A percentile compares a stretch with the other conserved stretches of the same genome.
Conservation (phyloP, 2,797 vertebrate species). For the Taenioides sp. region DNA sequence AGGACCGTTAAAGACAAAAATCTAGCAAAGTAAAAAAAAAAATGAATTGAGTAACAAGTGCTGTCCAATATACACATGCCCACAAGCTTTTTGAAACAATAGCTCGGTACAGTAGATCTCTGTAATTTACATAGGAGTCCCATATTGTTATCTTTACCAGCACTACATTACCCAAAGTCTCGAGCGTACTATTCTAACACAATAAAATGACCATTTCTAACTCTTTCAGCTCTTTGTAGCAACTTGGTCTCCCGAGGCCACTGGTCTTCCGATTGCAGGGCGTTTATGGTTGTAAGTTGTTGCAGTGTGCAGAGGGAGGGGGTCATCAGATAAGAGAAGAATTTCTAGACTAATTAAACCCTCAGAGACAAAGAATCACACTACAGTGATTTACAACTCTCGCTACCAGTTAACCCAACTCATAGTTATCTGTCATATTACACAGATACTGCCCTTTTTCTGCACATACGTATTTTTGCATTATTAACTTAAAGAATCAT, state of each 20-base stretch:
- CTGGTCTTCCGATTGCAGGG: conserved; percentile 81
- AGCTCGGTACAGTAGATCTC: conserved; percentile 39
- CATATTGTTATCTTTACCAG: conserved; percentile 71
- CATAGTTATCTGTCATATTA: conserved; percentile 81
- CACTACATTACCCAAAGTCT: conserved; percentile 78
- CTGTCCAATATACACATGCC: background rate
- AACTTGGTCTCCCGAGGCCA: conserved; percentile 80
- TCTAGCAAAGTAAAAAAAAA: background rate
- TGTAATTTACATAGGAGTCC: conserved; percentile 58
- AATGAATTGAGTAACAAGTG: background rate
- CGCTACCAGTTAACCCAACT: conserved; percentile 81
- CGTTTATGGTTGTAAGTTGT: conserved; percentile 80
- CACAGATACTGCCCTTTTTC: conserved; percentile 70
- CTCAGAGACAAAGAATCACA: conserved; percentile 82
- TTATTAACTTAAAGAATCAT: conserved; percentile 8
- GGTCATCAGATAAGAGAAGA: conserved; percentile 83
- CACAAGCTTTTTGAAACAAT: conserved; percentile 13
- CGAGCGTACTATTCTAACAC: conserved; percentile 77
- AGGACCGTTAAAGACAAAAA: too few species aligned
- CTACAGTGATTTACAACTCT: conserved; percentile 85
- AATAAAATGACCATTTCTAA: conserved; percentile 82
- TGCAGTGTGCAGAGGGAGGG: conserved; percentile 72
- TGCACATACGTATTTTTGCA: conserved; percentile 35
- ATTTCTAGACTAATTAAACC: conserved; percentile 86
- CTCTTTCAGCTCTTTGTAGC: conserved; percentile 81